Percentiles rank a stretch among this genome's conserved stretches.
phyloP scores from a whole-genome alignment of 2,888 invertebrate species.

The Andrena chrysosceles region DNA sequence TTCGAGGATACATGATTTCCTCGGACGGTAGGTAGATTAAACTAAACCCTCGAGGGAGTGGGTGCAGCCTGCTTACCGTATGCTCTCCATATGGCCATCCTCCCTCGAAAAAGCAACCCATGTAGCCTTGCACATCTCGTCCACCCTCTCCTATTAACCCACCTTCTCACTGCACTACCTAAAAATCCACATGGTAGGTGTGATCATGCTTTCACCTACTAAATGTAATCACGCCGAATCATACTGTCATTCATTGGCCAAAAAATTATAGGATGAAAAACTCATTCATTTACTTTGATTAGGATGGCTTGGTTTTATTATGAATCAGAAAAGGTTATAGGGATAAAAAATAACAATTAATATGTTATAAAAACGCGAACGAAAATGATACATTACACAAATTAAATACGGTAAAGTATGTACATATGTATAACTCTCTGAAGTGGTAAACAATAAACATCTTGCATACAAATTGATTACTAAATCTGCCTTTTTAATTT shows the following conservation, averaged over 20 bases:
- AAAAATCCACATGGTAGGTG: conserved; percentile 49
- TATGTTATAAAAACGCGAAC: background rate
- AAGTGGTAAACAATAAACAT: no score
- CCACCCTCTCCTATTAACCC: conserved; percentile 63
- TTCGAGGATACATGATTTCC: conserved; percentile 78
- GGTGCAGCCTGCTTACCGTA: conserved; percentile 83
- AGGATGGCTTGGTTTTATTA: background rate
- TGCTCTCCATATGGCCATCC: conserved; percentile 84
- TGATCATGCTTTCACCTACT: conserved; percentile 43
- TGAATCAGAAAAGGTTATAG: background rate
- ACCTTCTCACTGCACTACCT: conserved; percentile 69
- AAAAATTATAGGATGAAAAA: background rate
- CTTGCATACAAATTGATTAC: no score
- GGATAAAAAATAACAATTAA: background rate
- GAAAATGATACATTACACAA: background rate
- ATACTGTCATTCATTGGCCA: conserved; percentile 36
- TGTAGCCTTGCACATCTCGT: conserved; percentile 64
- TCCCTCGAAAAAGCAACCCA: conserved; percentile 75
- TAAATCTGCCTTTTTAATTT: no score
- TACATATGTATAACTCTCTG: no score
- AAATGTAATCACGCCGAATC: conserved; percentile 58
- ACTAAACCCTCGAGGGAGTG: conserved; percentile 82
- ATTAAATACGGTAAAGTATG: no score
- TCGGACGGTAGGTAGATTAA: conserved; percentile 83
- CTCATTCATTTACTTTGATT: background rate